phyloP scores from a whole-genome alignment of 2,888 invertebrate species.

The Luperina nickerlii region DNA sequence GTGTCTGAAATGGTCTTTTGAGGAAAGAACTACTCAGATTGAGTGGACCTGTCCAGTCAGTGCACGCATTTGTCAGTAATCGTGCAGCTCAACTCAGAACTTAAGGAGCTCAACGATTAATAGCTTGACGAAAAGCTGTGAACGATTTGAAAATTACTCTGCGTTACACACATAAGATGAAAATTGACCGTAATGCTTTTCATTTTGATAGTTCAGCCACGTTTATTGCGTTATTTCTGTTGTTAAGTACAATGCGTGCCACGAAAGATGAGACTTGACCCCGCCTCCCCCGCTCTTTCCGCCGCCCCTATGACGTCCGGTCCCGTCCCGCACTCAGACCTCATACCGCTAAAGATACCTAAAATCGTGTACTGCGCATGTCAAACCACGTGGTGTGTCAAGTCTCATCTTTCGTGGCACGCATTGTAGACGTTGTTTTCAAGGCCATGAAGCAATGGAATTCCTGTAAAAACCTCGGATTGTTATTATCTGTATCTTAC shows the following conservation, averaged over 20 bases:
- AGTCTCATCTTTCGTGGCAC: too few relatives aligned
- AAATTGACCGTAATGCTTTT: not conserved
- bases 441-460: not conserved
- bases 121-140: not conserved
- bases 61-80: not conserved
- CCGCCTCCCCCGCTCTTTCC: too few relatives aligned
- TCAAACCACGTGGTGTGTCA: too few relatives aligned
- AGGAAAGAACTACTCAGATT: not conserved
- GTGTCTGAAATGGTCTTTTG: not conserved
- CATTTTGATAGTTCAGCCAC: not conserved
- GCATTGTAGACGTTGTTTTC: not conserved
- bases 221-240: not conserved
- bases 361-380: too few relatives aligned
- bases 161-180: not conserved
- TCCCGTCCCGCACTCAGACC: too few relatives aligned
- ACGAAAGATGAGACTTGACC: too few relatives aligned
- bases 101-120: not conserved
- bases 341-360: too few relatives aligned
- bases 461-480: not conserved
- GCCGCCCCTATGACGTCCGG: too few relatives aligned
- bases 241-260: too few relatives aligned
- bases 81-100: not conserved
- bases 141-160: not conserved
- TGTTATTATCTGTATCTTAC: not conserved
- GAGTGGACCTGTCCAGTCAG: not conserved